Conservation (phyloP, 2,113 vertebrate species). For the Blennius ocellaris region DNA sequence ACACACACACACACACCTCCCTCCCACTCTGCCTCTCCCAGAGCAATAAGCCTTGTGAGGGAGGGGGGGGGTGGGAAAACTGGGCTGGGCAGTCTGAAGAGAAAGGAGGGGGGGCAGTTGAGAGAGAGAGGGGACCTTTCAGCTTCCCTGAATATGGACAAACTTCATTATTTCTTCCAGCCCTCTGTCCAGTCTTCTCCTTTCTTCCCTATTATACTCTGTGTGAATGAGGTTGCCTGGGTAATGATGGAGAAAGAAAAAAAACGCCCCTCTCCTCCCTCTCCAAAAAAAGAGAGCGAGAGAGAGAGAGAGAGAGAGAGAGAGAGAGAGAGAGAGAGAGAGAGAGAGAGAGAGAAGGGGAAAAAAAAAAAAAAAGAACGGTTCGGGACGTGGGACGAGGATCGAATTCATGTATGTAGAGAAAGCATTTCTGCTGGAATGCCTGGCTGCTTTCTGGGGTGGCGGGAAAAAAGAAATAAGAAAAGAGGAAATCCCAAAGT, state of each 20-base stretch:
- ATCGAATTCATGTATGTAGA: conserved; percentile 69
- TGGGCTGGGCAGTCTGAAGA: conserved; percentile 63
- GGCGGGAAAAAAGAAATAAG: conserved; percentile 59
- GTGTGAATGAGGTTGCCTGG: conserved; percentile 87
- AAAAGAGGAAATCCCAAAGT: conserved; percentile 80
- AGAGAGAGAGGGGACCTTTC: conserved; percentile 82
- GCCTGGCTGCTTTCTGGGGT: conserved; percentile 55
- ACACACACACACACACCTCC: too few species aligned
- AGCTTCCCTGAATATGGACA: conserved; percentile 87
- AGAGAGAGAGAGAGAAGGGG: neutral
- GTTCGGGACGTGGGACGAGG: conserved; percentile 68
- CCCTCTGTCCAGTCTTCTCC: conserved; percentile 83
- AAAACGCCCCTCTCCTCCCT: conserved; percentile 81
- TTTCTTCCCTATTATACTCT: conserved; percentile 85
- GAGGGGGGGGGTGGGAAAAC: conserved; percentile 72
- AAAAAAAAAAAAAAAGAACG: conserved; percentile 29
- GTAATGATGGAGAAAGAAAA: conserved; percentile 84
- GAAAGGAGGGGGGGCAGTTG: conserved; percentile 69
- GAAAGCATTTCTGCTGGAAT: conserved; percentile 72
- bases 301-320: neutral
- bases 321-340: conserved; percentile 55
- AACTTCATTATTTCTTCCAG: conserved; percentile 87
- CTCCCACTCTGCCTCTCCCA: conserved; percentile 50
- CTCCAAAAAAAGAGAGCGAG: conserved; percentile 57
- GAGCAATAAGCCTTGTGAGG: conserved; percentile 71